Percentiles rank a stretch among this genome's conserved stretches.
These are phyloP conservation scores for Lytechinus variegatus DNA, from an alignment of 35 echinoderm and acorn worm species.

Conservation along the genomic window DNA sequence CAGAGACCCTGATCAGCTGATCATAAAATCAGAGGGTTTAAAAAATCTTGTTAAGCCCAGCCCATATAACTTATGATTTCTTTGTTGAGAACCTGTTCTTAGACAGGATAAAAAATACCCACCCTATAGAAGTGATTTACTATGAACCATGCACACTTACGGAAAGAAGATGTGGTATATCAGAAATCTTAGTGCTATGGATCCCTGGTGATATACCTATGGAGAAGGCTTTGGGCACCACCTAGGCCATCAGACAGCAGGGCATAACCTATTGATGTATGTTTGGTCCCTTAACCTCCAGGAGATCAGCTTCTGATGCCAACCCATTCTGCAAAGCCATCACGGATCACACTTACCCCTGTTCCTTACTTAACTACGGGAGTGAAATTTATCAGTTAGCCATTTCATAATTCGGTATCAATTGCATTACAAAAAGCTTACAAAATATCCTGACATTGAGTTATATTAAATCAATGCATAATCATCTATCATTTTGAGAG, in stretches of 20 bases:
- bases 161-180: background rate
- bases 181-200: background rate
- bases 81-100: no score
- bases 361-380: background rate
- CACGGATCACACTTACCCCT: background rate
- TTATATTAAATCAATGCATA: background rate
- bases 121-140: background rate
- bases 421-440: background rate
- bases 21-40: no score
- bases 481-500: background rate
- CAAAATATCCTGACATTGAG: background rate
- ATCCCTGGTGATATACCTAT: background rate
- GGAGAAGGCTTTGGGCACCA: background rate
- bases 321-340: background rate
- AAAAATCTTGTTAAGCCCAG: no score
- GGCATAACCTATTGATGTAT: background rate
- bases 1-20: no score
- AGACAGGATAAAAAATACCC: background rate
- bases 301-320: background rate
- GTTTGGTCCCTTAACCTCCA: background rate
- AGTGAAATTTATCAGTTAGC: background rate
- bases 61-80: no score
- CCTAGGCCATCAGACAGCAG: background rate
- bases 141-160: background rate
- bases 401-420: background rate